Evolutionary conservation across 30 jellyfish, hydroid and myxozoan genomes (phyloP).

Genomic region (Aurelia aurita): DNA sequence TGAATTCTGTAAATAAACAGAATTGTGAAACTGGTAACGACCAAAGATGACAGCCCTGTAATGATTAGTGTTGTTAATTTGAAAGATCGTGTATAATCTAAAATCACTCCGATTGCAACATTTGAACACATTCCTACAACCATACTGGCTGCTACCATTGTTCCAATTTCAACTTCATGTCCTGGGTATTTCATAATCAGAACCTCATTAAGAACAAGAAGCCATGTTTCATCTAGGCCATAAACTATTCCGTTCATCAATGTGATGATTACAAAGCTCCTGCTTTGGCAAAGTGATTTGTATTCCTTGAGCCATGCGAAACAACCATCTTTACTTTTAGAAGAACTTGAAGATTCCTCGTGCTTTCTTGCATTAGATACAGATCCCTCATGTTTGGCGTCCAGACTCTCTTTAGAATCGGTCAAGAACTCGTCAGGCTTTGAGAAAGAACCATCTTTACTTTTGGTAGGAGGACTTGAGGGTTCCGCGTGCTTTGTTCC

Average conservation of each 20-base stretch:
- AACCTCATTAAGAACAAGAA: constrained; percentile 60
- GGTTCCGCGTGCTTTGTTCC: too few relatives aligned
- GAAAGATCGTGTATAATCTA: constrained; percentile 64
- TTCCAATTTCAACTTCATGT: constrained; percentile 61
- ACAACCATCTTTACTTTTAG: too few relatives aligned
- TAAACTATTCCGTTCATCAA: constrained; percentile 10
- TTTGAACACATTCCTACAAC: constrained; percentile 50
- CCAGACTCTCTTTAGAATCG: too few relatives aligned
- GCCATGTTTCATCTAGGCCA: constrained; percentile 60
- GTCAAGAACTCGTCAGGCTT: too few relatives aligned
- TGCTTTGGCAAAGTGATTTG: neutral
- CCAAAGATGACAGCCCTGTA: constrained; percentile 16
- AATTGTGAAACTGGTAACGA: constrained; percentile 22
- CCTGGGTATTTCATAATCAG: constrained; percentile 67
- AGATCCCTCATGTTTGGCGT: too few relatives aligned
- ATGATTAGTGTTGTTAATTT: constrained; percentile 14
- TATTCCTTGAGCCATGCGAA: neutral
- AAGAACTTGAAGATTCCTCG: neutral
- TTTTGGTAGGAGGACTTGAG: too few relatives aligned
- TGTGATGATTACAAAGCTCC: neutral
- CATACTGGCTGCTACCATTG: constrained; percentile 56
- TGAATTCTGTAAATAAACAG: constrained; percentile 30
- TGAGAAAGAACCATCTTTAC: too few relatives aligned
- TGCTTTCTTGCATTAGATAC: too few relatives aligned
- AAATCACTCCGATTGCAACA: constrained; percentile 48